Base-by-base conservation (phyloP, 2,113 vertebrate species). In the Aleadryas rufinucha region DNA sequence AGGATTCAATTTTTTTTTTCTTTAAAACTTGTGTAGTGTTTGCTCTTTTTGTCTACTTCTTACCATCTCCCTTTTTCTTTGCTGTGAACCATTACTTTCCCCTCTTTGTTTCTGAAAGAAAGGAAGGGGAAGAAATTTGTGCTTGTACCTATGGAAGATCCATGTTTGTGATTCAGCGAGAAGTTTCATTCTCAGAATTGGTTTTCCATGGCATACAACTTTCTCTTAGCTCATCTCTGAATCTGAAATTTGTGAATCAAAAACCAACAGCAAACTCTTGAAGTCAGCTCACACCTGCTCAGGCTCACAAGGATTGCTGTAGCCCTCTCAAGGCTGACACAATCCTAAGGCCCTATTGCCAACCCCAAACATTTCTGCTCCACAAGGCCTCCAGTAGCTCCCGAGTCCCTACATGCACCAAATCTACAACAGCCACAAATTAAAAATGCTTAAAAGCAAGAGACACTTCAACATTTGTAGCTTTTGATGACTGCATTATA, bases 401-500 rank as follows among this genome's bases (percentile, higher is more conserved):
- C 52, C 0, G 2, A 95, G 71, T 68, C 37, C 63, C 49, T 87
- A 19, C 21, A 30, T 10, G 27, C 49, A 91, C 35, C 66, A 39
- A 87, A 92, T 94, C 63, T 41, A 35, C 52, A 82, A 63, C 1
- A 72, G 74, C 16, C 42, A 72, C 66, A 41, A 65, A 39, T 66
- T 84, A 86, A 95, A 84, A 92, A 84, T 21, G 16, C 31, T 75
- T 52, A 89, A 91, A 53, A 35, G 54, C 50, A 97, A 88, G 69
- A 93, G 47, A 94, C 52, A 80, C 24, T 47, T 89, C 15, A 92
- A 95, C n/a, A 54, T 61, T 95, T 60, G 44, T 74, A 52, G 95
- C 18, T 89, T 88, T 69, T 94, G 78, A 96, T 69, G 64, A 80
- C 59, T 82, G 74, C 66, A 95, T 94, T 49, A 93, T 65, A 60